Conservation (phyloP, 2,888 invertebrate species). For the Mesoligia furuncula region DNA sequence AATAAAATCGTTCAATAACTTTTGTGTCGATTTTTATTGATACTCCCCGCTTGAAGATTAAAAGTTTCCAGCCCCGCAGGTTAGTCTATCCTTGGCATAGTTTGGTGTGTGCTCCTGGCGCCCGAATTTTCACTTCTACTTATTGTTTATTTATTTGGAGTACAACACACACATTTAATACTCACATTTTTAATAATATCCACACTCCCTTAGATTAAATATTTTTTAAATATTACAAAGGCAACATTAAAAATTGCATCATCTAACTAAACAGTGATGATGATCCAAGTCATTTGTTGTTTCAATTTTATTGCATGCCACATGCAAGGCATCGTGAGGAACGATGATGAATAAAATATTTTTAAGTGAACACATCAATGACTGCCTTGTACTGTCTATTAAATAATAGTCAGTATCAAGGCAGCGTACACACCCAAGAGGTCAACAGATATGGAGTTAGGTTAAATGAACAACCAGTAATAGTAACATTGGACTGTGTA, state of each 20-base stretch:
- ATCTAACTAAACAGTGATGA: neutral
- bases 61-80: too few relatives aligned
- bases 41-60: too few relatives aligned
- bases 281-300: neutral
- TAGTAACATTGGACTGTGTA: neutral
- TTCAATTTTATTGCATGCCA: neutral
- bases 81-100: too few relatives aligned
- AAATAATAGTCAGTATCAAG: conserved; percentile 15
- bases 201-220: too few relatives aligned
- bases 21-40: too few relatives aligned
- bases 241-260: neutral
- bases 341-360: conserved; percentile 1
- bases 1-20: too few relatives aligned
- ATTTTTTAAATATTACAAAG: too few relatives aligned
- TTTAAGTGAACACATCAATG: conserved; percentile 30
- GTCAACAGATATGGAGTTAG: conserved; percentile 60
- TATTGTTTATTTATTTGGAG: too few relatives aligned
- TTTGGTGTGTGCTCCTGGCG: too few relatives aligned
- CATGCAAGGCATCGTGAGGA: neutral
- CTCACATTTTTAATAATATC: too few relatives aligned
- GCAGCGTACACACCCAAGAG: conserved; percentile 36
- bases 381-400: conserved; percentile 34
- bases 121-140: too few relatives aligned
- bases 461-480: conserved; percentile 11
- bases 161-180: too few relatives aligned